A percentile compares a stretch with the other conserved stretches of the same genome.
phyloP scores from a whole-genome alignment of 2,888 invertebrate species.

The Scrobipalpa atriplicella region DNA sequence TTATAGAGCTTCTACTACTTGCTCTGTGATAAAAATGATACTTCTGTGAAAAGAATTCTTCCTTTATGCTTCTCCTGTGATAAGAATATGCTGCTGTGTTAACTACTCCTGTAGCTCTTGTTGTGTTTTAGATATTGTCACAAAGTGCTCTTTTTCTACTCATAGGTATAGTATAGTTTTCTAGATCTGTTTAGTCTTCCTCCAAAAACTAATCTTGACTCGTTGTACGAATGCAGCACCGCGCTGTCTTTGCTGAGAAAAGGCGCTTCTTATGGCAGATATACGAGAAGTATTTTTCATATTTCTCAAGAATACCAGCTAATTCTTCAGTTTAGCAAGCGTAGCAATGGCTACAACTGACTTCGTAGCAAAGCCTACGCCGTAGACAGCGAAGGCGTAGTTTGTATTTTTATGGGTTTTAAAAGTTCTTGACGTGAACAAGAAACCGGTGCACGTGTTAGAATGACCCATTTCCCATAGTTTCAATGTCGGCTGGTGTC shows the following conservation, averaged over 20 bases:
- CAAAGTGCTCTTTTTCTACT: background rate
- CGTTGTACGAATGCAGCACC: constrained; percentile 10
- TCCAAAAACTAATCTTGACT: constrained; percentile 11
- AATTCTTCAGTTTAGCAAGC: background rate
- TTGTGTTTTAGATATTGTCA: background rate
- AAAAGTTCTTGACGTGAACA: constrained; percentile 35
- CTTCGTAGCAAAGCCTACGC: background rate
- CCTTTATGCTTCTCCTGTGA: background rate
- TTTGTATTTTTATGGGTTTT: background rate
- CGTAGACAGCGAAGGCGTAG: background rate
- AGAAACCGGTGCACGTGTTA: constrained; percentile 45
- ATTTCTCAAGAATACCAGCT: background rate
- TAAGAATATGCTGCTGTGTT: no score
- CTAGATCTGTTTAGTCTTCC: background rate
- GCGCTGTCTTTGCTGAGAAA: constrained; percentile 7
- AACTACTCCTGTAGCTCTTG: no score
- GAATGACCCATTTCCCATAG: constrained; percentile 70
- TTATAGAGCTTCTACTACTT: background rate
- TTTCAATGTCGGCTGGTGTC: constrained; percentile 51
- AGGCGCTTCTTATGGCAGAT: constrained; percentile 1
- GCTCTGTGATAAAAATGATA: background rate
- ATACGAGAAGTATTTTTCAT: constrained; percentile 8
- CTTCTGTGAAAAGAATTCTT: background rate
- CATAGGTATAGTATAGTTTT: background rate
- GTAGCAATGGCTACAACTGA: background rate